These are phyloP conservation scores for Pheosia gnoma DNA, from an alignment of 2,888 invertebrate genomes.

Conservation along the genomic window DNA sequence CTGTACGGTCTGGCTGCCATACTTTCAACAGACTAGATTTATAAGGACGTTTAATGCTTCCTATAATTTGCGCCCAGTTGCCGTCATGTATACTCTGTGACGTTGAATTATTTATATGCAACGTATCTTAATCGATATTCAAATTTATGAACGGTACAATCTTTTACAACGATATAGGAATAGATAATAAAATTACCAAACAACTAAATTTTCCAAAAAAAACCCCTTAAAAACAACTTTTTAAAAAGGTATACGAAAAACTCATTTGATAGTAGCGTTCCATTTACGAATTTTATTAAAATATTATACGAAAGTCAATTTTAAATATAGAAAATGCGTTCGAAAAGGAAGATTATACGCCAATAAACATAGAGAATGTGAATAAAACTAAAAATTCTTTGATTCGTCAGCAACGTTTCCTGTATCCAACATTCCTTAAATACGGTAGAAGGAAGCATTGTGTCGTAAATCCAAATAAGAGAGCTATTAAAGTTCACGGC, in stretches of 20 bases:
- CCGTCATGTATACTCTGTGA: too few species aligned
- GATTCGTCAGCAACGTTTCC: conserved; percentile 31
- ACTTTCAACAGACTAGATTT: too few species aligned
- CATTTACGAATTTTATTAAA: not conserved
- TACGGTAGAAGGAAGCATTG: conserved; percentile 25
- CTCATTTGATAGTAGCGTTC: not conserved
- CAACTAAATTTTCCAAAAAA: not conserved
- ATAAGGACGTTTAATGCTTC: too few species aligned
- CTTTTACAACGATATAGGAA: too few species aligned
- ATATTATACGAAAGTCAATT: not conserved
- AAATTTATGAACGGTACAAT: too few species aligned
- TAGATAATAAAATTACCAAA: too few species aligned
- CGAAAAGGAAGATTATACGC: conserved; percentile 11
- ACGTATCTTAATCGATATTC: too few species aligned
- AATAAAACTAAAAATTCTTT: conserved; percentile 18
- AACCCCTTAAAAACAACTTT: not conserved
- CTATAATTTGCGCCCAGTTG: too few species aligned
- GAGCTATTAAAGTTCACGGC: conserved; percentile 34
- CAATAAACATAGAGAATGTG: conserved; percentile 22
- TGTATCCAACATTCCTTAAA: conserved; percentile 31
- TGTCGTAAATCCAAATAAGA: conserved; percentile 42
- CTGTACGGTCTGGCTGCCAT: too few species aligned
- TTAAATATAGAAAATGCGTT: conserved; percentile 11
- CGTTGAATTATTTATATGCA: too few species aligned
- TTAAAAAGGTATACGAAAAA: not conserved